Evolutionary conservation across 2,797 vertebrate species (phyloP).

Genomic region (Sebastes aleutianus): DNA sequence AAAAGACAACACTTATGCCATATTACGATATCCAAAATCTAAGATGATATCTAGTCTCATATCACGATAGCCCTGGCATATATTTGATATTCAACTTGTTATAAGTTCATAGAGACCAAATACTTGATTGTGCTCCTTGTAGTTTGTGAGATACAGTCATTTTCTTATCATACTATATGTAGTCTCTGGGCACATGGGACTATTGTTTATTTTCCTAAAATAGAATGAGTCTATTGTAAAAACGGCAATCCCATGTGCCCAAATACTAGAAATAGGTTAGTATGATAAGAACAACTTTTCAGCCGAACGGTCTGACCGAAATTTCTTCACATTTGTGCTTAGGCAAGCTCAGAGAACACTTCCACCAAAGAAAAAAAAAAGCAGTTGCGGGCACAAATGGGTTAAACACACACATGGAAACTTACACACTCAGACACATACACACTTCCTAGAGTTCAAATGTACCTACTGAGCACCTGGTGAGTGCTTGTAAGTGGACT

Average conservation of each 20-base stretch:
- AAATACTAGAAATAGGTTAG: neutral
- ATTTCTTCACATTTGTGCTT: neutral
- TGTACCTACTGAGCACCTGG: constrained; percentile 31
- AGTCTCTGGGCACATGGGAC: neutral
- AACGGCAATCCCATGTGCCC: neutral
- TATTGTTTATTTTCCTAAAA: neutral
- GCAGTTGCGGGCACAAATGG: neutral
- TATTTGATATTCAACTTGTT: neutral
- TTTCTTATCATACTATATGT: neutral
- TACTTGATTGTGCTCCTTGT: neutral
- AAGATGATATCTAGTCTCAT: neutral
- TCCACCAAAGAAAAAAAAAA: neutral
- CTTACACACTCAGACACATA: neutral
- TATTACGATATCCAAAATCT: too few species aligned
- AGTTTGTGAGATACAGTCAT: neutral
- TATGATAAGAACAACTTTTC: neutral
- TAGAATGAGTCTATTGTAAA: neutral
- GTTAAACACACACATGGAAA: neutral
- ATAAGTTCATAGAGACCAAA: neutral
- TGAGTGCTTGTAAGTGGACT: constrained; percentile 39
- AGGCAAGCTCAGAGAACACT: too few species aligned
- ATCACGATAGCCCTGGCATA: neutral
- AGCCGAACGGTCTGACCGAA: neutral
- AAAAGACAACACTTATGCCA: too few species aligned
- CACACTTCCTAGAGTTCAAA: neutral